Evolutionary conservation across 2,797 vertebrate species (phyloP).

Genomic region (Gymnoscopelus microlampas): DNA sequence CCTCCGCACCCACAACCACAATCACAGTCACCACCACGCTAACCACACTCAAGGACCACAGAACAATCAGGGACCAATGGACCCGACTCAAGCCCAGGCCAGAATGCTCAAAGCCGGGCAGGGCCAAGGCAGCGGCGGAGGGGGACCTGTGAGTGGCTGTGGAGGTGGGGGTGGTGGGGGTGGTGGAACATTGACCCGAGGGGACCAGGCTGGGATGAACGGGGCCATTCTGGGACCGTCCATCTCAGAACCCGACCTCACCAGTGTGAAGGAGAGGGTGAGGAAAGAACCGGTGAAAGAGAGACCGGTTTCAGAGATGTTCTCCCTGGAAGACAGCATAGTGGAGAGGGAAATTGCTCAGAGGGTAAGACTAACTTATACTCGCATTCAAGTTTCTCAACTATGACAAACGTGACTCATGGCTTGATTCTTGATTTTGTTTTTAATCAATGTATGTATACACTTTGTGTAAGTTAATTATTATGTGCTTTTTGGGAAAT

Average conservation of each 20-base stretch:
- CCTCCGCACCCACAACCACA: constrained; percentile 72
- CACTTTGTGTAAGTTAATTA: no score
- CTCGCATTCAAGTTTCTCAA: neutral
- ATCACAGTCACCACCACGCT: constrained; percentile 49
- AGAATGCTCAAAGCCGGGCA: constrained; percentile 79
- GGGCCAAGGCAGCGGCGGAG: constrained; percentile 68
- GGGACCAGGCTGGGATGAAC: constrained; percentile 84
- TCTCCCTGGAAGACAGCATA: constrained; percentile 95
- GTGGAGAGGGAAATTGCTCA: constrained; percentile 96
- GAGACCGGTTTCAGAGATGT: constrained; percentile 97
- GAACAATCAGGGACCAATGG: constrained; percentile 63
- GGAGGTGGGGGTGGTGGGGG: constrained; percentile 68
- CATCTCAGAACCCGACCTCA: constrained; percentile 96
- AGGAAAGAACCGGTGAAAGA: constrained; percentile 95
- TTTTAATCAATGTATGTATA: no score
- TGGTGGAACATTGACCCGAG: constrained; percentile 81
- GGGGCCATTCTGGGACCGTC: constrained; percentile 91
- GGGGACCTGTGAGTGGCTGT: constrained; percentile 70
- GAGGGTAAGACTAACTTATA: constrained; percentile 81
- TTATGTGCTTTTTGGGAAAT: no score
- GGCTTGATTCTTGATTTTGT: no score
- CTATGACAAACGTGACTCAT: no score
- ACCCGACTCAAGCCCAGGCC: constrained; percentile 76
- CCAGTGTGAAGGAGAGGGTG: constrained; percentile 94
- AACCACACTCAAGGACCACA: constrained; percentile 65